Evolutionary conservation across 2,113 vertebrate genomes (phyloP), one percentile per base, ranked within the genome.

Genomic region (Podarcis cretensis): DNA sequence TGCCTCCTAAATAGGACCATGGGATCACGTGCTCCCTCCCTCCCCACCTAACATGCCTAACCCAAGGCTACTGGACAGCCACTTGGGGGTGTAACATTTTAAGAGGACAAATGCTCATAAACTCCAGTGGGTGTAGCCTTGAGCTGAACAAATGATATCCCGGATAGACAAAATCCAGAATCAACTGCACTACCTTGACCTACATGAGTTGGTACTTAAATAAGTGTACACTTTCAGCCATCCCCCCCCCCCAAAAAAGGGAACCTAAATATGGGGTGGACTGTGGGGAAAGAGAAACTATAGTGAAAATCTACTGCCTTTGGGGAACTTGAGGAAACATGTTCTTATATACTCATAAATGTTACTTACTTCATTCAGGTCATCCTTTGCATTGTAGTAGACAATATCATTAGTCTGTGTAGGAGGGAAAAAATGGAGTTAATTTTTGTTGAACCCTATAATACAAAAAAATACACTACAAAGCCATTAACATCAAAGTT

Each of bases 351-450:
- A 68, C 54, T 68, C 35, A 40, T 88, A 54, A 9, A 3, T 35
- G 92, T 79, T 96, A 98, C 97, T 98, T 95, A 98, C 97, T 90
- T 96, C 95, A 94, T 98, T 98, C 83, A 99, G 98, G 89, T 98
- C 98, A 88, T 99, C 98, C 94, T 99, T 99, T 93, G 99, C 98
- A 86, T 99, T 99, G 96, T 98, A 99, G 97, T 99, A 99, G 86
- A 98, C 96, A 54, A 99, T 98, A 93, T 99, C 98, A 71, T 98
- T 97, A 87, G 97, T 97, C 99, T 99, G 96, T 57, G 93, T 88
- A 92, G 20, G 92, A 94, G 92, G 74, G 91, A 92, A 94, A 84
- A 91, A 95, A 85, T 90, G 65, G 57, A 68, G 79, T 87, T 1
- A 71, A 30, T 94, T 87, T 93, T 16, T 82, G 27, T 59, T 8